Conservation (phyloP, 2,888 invertebrate genomes). For the Habrosyne pyritoides region DNA sequence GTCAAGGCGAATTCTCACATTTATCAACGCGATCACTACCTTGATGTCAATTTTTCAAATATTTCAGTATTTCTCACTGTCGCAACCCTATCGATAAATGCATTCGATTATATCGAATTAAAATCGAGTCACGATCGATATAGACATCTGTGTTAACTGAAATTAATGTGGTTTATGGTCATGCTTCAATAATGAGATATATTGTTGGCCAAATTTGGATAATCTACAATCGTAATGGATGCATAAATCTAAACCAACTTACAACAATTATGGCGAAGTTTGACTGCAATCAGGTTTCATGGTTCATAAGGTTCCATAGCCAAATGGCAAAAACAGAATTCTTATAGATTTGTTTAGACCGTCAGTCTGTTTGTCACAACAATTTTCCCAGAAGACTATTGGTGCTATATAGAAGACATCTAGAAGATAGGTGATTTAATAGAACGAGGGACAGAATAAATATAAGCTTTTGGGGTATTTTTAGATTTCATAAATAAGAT, state of each 20-base stretch:
- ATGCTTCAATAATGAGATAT: constrained; percentile 33
- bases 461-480: too few species aligned
- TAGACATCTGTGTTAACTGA: constrained; percentile 29
- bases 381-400: too few species aligned
- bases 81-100: constrained; percentile 17
- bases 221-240: constrained; percentile 42
- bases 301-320: too few species aligned
- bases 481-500: too few species aligned
- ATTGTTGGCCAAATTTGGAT: constrained; percentile 35
- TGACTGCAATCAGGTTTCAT: too few species aligned
- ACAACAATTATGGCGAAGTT: too few species aligned
- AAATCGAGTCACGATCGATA: constrained; percentile 32
- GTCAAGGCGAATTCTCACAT: constrained; percentile 44
- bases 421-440: too few species aligned
- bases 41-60: constrained; percentile 51
- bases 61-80: constrained; percentile 35
- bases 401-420: too few species aligned
- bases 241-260: constrained; percentile 30
- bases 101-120: constrained; percentile 36
- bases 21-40: constrained; percentile 27
- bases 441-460: too few species aligned
- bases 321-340: too few species aligned
- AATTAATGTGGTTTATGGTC: constrained; percentile 22
- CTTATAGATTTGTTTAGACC: too few species aligned
- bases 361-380: too few species aligned